These are phyloP conservation scores for Microcebus jonahi DNA, from an alignment of 2,113 vertebrate species.

Conservation along the genomic window DNA sequence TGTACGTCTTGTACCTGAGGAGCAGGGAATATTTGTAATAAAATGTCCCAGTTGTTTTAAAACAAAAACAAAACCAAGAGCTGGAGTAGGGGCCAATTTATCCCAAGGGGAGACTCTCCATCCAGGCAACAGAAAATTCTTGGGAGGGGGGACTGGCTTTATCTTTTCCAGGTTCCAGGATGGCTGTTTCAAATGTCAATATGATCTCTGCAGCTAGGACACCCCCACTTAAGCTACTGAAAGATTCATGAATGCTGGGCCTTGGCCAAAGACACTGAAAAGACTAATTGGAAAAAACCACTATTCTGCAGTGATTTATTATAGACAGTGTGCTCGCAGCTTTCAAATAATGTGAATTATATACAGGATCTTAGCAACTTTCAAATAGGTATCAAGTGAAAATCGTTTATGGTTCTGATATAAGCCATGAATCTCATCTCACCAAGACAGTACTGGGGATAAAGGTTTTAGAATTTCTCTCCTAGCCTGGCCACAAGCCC, in stretches of 20 bases:
- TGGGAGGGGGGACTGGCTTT: not conserved
- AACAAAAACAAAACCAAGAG: constrained; percentile 54
- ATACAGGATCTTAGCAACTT: not conserved
- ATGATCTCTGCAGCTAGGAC: not conserved
- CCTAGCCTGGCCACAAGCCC: not conserved
- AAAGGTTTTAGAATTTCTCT: not conserved
- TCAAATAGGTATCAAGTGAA: not conserved
- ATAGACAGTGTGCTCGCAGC: not conserved
- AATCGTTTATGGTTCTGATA: not conserved
- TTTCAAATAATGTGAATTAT: constrained; percentile 29
- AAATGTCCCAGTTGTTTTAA: constrained; percentile 34
- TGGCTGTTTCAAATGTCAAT: not conserved
- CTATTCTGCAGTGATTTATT: constrained; percentile 15
- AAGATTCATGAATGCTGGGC: not conserved
- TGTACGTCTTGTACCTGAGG: constrained; percentile 67
- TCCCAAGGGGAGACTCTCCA: not conserved
- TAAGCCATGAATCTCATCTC: not conserved
- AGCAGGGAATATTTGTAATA: constrained; percentile 52
- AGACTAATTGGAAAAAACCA: not conserved
- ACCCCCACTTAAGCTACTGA: not conserved
- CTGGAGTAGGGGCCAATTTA: not conserved
- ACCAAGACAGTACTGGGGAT: not conserved
- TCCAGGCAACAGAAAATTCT: not conserved
- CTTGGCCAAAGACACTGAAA: constrained; percentile 30
- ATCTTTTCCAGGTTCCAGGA: not conserved